phyloP scores from a whole-genome alignment of 1,140 invertebrate genomes.

The Conus ventricosus region DNA sequence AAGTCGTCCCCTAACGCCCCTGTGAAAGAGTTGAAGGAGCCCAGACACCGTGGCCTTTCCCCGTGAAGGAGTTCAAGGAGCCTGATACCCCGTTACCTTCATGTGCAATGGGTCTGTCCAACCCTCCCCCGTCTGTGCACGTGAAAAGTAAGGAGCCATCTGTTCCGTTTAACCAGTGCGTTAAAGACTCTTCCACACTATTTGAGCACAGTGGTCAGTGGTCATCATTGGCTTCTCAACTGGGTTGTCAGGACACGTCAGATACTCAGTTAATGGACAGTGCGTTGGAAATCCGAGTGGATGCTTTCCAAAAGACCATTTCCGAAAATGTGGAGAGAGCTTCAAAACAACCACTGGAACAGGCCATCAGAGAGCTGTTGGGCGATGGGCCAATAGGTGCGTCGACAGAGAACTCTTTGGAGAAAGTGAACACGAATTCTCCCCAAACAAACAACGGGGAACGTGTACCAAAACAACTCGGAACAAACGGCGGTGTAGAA shows the following conservation, averaged over 20 bases:
- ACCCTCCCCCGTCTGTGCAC: not conserved
- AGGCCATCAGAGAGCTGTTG: not conserved
- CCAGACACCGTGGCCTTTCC: not conserved
- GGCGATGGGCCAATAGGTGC: not conserved
- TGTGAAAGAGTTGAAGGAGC: not conserved
- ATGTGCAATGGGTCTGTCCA: not conserved
- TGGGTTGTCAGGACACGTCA: not conserved
- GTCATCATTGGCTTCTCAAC: not conserved
- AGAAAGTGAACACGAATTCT: not conserved
- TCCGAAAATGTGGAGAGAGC: not conserved
- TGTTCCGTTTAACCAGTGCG: not conserved
- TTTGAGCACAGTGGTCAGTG: not conserved
- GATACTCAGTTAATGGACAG: not conserved
- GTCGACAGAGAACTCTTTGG: not conserved
- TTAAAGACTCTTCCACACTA: not conserved
- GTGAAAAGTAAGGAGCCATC: not conserved
- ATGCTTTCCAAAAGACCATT: not conserved
- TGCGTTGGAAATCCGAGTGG: not conserved
- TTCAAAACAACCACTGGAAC: conserved; percentile 6
- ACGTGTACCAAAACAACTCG: not conserved
- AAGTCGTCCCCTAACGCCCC: not conserved
- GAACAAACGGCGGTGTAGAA: not conserved
- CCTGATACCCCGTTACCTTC: not conserved
- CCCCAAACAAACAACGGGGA: not conserved
- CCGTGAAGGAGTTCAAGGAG: not conserved